Base-by-base conservation (phyloP, 2,888 invertebrate genomes). In the Colletes collaris region DNA sequence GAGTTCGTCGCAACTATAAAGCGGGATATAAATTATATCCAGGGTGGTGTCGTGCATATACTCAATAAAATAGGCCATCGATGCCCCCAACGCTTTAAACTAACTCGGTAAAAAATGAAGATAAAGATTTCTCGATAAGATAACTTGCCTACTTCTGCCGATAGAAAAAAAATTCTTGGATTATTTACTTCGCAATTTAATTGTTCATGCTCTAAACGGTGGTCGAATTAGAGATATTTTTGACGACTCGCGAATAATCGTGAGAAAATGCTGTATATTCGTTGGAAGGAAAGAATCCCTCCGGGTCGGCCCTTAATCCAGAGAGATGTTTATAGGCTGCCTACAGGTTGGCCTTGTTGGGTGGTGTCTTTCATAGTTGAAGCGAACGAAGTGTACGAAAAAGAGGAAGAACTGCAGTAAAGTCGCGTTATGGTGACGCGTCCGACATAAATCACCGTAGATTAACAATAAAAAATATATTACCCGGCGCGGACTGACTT, bases 401-500 rank as follows among this genome's bases (percentile, higher is more conserved):
- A 68, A n/a, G 72, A 73, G 74, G 68, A 53, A 70, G 73, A 69
- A 27, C 49, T 59, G 81, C 76, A 69, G 76, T 81, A 76, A 82
- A 80, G 67, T 53, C 65, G 59, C 79, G 79, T 86, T 82, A 84
- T 79, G 76, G 73, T 70, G 84, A 76, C 73, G 81, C 75, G 82
- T 72, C 78, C 82, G 76, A 86, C 81, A 87, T 89, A 88, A 89
- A 89, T 88, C 89, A 86, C 82, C 83, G 82, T 82, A 82, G 87
- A 88, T 89, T 89, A 89, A 87, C 86, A 85, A 89, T 89, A 86
- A 87, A 89, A 88, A 89, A 87, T 87, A 84, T 87, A 88, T 87
- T 86, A 84, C 82, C 80, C 77, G 80, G 71, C 67, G 63, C 60
- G 77, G 79, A 76, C 76, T 79, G 84, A 80, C 75, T 86, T 71